Percentiles rank a stretch among this genome's conserved stretches.
Conservation (phyloP, 2,888 invertebrate genomes). For the Plebejus melissa region DNA sequence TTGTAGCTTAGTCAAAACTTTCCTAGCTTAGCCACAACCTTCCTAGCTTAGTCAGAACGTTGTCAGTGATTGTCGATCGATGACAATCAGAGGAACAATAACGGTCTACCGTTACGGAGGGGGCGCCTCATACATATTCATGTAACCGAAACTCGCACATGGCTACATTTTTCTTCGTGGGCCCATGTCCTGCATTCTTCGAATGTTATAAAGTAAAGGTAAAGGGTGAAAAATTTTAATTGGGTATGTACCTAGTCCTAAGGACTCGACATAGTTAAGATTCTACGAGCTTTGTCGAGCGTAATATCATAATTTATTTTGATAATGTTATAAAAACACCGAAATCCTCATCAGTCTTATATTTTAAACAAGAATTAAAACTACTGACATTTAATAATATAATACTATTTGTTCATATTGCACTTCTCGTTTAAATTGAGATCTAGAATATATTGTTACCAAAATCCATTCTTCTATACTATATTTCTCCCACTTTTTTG, state of each 20-base stretch:
- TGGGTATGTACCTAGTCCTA: not conserved
- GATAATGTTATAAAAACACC: not conserved
- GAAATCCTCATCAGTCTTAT: too few species aligned
- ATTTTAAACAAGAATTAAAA: not conserved
- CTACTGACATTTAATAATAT: too few species aligned
- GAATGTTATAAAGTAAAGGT: not conserved
- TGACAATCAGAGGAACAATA: constrained; percentile 20
- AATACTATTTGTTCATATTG: too few species aligned
- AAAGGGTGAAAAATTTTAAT: not conserved
- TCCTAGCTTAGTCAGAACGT: not conserved
- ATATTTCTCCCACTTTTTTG: too few species aligned
- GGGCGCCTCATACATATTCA: constrained; percentile 23
- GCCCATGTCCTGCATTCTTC: constrained; percentile 1
- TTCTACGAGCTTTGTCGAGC: not conserved
- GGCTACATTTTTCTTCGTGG: constrained; percentile 19
- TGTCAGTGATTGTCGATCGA: constrained; percentile 7
- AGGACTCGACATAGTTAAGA: not conserved
- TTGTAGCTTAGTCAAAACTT: not conserved
- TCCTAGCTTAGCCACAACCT: not conserved
- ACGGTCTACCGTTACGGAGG: constrained; percentile 23
- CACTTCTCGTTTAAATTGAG: too few species aligned
- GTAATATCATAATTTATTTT: not conserved
- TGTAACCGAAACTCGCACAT: constrained; percentile 24
- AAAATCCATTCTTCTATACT: too few species aligned
- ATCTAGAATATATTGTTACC: too few species aligned